Evolutionary conservation across 2,888 invertebrate genomes (phyloP), one percentile per base, ranked within the genome.

Genomic region (Drosophila niveifrons): DNA sequence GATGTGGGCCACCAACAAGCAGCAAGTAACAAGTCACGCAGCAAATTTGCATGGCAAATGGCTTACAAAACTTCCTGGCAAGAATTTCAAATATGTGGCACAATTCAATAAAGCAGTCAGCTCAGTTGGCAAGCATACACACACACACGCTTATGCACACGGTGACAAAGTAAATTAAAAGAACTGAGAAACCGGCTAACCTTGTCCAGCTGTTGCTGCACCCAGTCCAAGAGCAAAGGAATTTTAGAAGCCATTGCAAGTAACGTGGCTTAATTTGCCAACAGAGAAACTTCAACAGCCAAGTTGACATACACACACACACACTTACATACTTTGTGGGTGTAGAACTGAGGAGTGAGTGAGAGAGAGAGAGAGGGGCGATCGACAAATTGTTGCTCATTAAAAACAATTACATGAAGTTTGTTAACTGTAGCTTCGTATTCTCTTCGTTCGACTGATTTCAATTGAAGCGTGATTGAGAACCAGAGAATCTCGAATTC

Each of bases 1-100:
- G 39, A 78, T 62, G 70, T 78, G 66, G 77, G 47, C 10, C 57
- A 57, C 3, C 31, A 56, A 8, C 29, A 48, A 31, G 15, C 36
- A 57, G 29, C 17, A 31, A 51, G 15, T 50, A 72, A 52, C 70
- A 75, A 82, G 87, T 82, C 82, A 87, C 78, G 82, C 87, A 73
- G 85, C 55, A 67, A 74, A 79, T 82, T 82, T 82, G 77, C 88
- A 87, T 85, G 67, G 71, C 53, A 63, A 79, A 70, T 80, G 71
- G 68, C 58, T 73, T 64, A 82, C 75, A 74, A 73, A 74, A 68
- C 77, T 88, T 85, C 88, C 88, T 88, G 80, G 77, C 82, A 77
- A 72, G 86, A 80, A 88, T 85, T 75, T 77, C 69, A 85, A 82
- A 69, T 72, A 88, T 88, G 88, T 88, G 78, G 86, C 87, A 82